Evolutionary conservation across 2,888 invertebrate genomes (phyloP), one percentile per base, ranked within the genome.

Genomic region (Pseudococcus viburni): DNA sequence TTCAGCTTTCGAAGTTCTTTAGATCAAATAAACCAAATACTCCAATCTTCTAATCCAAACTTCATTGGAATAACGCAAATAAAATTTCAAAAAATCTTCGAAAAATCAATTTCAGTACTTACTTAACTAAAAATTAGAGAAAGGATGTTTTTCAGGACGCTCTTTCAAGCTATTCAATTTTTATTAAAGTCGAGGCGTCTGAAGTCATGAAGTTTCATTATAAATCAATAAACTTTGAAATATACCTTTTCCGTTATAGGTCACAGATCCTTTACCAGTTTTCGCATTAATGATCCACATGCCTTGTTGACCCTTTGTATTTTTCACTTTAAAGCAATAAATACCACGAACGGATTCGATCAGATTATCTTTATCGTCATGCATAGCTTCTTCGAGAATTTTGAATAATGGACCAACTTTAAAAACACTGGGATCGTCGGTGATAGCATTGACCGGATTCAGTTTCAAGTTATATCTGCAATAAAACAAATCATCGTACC

Each of bases 241-340:
- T 73, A 42, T 90, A 93, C 93, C 92, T 91, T 93, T 94, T 59
- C 96, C 95, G 90, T 96, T 95, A 91, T 95, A 97, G 19, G 94
- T 94, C 8, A 98, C 94, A 90, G 94, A 95, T n/a, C 98, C 98
- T 91, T 95, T 96, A 89, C 98, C 98, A 89, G 94, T 95, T 91
- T 97, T 98, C 12, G 96, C 96, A 92, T 99, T 96, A 39, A 99
- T 96, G 3, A 98, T 94, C 98, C 99, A 99, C 91, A 94, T 95
- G 0, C 96, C 98, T 90, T 95, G 95, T 42, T 94, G 94, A 0
- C 97, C 97, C 89, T 94, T 94, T 0, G 95, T 95, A 90, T 96
- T 96, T 90, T 94, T 95, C 17, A 99, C 96, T 92, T 95, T 96
- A 91, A 99, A 97, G 8, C 97, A 96, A 92, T 97, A 99, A 89